Percentiles rank a stretch among this genome's conserved stretches.
phyloP scores from a whole-genome alignment of 1,140 invertebrate genomes.

The Drosophila truncata region DNA sequence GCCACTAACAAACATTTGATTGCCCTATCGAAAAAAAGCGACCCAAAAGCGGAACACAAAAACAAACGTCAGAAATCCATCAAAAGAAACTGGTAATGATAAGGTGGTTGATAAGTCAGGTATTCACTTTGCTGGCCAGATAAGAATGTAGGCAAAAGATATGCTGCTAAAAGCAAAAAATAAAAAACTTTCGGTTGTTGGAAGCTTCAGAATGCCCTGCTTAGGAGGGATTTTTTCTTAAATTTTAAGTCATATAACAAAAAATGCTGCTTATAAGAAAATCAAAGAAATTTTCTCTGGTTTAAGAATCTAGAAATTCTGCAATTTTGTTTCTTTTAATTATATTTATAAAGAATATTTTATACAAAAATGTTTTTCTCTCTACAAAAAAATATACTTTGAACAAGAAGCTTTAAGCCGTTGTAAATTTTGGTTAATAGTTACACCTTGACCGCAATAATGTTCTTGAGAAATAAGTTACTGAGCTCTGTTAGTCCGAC shows the following conservation, averaged over 20 bases:
- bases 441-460: background rate
- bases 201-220: slow-evolving; percentile 4
- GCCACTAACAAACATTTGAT: slow-evolving; percentile 51
- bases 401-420: background rate
- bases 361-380: background rate
- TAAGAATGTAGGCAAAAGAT: slow-evolving; percentile 56
- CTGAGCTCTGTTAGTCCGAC: background rate
- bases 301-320: too few species aligned
- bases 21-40: slow-evolving; percentile 38
- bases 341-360: background rate
- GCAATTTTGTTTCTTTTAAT: background rate
- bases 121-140: slow-evolving; percentile 27
- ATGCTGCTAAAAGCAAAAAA: slow-evolving; percentile 14
- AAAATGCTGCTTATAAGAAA: too few species aligned
- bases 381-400: background rate
- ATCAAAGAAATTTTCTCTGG: background rate
- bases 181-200: background rate
- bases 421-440: background rate
- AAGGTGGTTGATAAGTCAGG: slow-evolving; percentile 55
- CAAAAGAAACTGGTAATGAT: slow-evolving; percentile 36
- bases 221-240: background rate
- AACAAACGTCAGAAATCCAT: slow-evolving; percentile 61
- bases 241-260: background rate
- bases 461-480: background rate
- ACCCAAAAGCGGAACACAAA: slow-evolving; percentile 13